Evolutionary conservation across 1,140 invertebrate genomes (phyloP).

Genomic region (Rhynchophorus ferrugineus): DNA sequence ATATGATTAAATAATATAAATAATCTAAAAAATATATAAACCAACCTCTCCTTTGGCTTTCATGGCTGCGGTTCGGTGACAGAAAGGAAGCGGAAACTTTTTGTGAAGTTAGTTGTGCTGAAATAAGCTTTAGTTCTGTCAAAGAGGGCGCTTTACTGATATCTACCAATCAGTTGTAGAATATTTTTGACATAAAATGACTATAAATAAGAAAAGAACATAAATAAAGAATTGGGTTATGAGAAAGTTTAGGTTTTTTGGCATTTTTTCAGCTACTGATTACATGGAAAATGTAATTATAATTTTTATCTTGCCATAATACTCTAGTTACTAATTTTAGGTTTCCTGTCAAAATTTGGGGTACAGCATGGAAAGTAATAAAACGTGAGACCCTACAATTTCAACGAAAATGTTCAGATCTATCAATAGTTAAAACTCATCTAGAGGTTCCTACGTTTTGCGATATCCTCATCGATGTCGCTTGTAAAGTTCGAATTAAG

Average conservation of each 20-base stretch:
- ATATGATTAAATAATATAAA: constrained; percentile 15
- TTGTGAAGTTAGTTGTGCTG: too few relatives aligned
- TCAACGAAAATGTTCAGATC: constrained; percentile 13
- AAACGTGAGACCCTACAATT: not conserved
- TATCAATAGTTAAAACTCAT: constrained; percentile 21
- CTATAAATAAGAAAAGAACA: too few relatives aligned
- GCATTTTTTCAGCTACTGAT: too few relatives aligned
- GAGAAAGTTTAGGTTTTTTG: too few relatives aligned
- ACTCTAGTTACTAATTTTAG: too few relatives aligned
- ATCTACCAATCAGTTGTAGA: too few relatives aligned
- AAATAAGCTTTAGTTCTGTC: too few relatives aligned
- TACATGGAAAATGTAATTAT: not conserved
- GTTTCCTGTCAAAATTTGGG: not conserved
- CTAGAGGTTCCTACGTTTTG: constrained; percentile 24
- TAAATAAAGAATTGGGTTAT: too few relatives aligned
- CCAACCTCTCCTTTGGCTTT: constrained; percentile 53
- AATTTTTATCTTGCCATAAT: too few relatives aligned
- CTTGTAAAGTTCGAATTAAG: constrained; percentile 21
- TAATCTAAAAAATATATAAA: constrained; percentile 27
- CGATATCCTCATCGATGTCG: constrained; percentile 23
- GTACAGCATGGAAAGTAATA: not conserved
- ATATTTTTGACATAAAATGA: too few relatives aligned
- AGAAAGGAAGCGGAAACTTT: too few relatives aligned
- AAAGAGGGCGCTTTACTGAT: too few relatives aligned
- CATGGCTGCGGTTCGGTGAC: constrained; percentile 38